Percentiles rank a stretch among this genome's conserved stretches.
Conservation (phyloP, 92 coral and sea anemone species). For the Siderastrea siderea region DNA sequence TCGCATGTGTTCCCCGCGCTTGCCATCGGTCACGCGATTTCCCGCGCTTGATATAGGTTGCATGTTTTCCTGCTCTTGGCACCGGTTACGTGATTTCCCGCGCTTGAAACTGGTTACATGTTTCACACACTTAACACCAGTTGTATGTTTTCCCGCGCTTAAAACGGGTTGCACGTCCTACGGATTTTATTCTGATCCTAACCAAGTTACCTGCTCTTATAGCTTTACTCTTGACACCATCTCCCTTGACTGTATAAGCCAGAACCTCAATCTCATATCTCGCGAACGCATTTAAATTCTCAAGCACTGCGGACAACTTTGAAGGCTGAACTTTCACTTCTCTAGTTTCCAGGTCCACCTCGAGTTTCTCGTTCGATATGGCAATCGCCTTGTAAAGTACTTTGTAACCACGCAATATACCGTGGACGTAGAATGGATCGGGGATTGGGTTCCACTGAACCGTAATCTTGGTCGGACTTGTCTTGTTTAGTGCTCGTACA, state of each 20-base stretch:
- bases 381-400: conserved; percentile 84
- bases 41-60: not conserved
- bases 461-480: conserved; percentile 81
- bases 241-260: conserved; percentile 88
- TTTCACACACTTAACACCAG: not conserved
- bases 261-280: conserved; percentile 79
- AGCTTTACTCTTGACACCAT: conserved; percentile 75
- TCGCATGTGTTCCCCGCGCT: not conserved
- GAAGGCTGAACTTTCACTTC: conserved; percentile 48
- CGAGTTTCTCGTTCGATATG: conserved; percentile 55
- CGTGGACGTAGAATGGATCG: conserved; percentile 88
- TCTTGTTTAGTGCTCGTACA: conserved; percentile 76
- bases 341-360: conserved; percentile 12
- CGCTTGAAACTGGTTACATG: not conserved
- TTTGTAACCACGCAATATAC: conserved; percentile 90
- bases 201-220: conserved; percentile 71
- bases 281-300: conserved; percentile 78
- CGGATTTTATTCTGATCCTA: no score
- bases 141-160: not conserved
- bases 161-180: not conserved
- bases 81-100: not conserved
- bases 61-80: not conserved
- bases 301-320: conserved; percentile 39
- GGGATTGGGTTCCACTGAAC: conserved; percentile 92
- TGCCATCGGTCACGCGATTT: not conserved